Percentiles rank a stretch among this genome's conserved stretches.
Evolutionary conservation across 2,888 invertebrate species (phyloP).

Genomic region (Blera fallax): DNA sequence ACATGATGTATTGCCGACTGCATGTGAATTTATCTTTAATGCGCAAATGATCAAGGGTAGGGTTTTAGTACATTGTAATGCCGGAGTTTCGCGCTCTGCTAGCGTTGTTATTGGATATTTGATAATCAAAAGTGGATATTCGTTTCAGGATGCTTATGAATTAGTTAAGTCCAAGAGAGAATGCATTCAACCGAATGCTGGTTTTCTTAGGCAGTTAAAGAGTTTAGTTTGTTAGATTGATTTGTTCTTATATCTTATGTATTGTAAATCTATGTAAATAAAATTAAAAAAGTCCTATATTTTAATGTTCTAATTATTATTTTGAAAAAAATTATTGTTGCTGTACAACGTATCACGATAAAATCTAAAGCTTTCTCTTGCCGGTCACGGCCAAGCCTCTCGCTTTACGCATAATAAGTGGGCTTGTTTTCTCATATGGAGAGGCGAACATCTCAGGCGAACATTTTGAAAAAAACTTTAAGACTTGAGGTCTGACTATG

Average conservation of each 20-base stretch:
- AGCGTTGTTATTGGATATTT: constrained; percentile 91
- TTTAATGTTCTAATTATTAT: too few relatives aligned
- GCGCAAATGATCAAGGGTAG: constrained; percentile 81
- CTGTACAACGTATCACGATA: too few relatives aligned
- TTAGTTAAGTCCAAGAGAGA: constrained; percentile 87
- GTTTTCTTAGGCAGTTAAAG: constrained; percentile 88
- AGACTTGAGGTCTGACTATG: too few relatives aligned
- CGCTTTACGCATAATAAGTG: too few relatives aligned
- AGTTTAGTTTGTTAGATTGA: constrained; percentile 60
- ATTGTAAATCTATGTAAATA: too few relatives aligned
- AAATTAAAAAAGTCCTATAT: too few relatives aligned
- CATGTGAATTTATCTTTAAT: constrained; percentile 86
- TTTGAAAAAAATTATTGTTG: too few relatives aligned
- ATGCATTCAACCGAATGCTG: constrained; percentile 90
- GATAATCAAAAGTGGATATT: constrained; percentile 85
- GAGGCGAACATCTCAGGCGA: too few relatives aligned
- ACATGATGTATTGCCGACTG: constrained; percentile 82
- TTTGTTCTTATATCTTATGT: background rate
- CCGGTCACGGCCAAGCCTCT: too few relatives aligned
- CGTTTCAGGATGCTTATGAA: constrained; percentile 86
- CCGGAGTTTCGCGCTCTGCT: constrained; percentile 93
- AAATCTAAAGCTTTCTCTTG: too few relatives aligned
- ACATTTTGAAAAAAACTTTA: too few relatives aligned
- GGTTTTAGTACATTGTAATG: constrained; percentile 94
- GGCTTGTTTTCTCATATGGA: too few relatives aligned